Evolutionary conservation across 2,888 invertebrate species (phyloP).

Genomic region (Deilephila elpenor): DNA sequence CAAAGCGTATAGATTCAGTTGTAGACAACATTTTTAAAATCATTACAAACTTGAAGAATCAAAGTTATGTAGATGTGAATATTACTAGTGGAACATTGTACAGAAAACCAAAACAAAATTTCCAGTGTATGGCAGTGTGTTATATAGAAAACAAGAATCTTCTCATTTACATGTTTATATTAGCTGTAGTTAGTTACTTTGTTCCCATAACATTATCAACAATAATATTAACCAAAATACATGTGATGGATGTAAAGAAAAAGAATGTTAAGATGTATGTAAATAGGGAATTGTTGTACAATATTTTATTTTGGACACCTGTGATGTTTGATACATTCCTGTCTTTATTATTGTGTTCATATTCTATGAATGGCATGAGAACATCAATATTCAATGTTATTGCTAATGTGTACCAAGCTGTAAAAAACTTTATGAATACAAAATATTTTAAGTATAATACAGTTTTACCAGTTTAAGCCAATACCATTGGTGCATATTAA

Average conservation of each 20-base stretch:
- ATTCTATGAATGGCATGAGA: slow-evolving; percentile 64
- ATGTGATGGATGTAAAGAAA: slow-evolving; percentile 64
- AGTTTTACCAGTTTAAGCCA: slow-evolving; percentile 59
- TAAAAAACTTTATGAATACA: slow-evolving; percentile 76
- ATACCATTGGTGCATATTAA: no score
- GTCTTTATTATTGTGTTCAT: slow-evolving; percentile 71
- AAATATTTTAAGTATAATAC: slow-evolving; percentile 72
- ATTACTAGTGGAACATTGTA: slow-evolving; percentile 52
- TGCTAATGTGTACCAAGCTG: slow-evolving; percentile 77
- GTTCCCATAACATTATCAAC: slow-evolving; percentile 76
- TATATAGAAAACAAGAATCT: slow-evolving; percentile 69
- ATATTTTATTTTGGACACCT: slow-evolving; percentile 77
- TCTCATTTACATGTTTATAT: slow-evolving; percentile 67
- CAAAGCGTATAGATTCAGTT: slow-evolving; percentile 56
- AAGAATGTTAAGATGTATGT: slow-evolving; percentile 66
- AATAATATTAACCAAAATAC: slow-evolving; percentile 73
- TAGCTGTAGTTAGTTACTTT: slow-evolving; percentile 71
- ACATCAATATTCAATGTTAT: slow-evolving; percentile 71
- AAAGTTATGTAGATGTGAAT: slow-evolving; percentile 52
- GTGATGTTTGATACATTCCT: slow-evolving; percentile 77
- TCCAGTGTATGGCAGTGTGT: slow-evolving; percentile 71
- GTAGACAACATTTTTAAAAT: slow-evolving; percentile 67
- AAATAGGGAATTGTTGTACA: slow-evolving; percentile 72
- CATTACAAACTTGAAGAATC: slow-evolving; percentile 60
- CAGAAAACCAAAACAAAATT: slow-evolving; percentile 54